These are phyloP conservation scores for Periophthalmus modestus DNA, from an alignment of 2,113 vertebrate species.

Conservation along the genomic window DNA sequence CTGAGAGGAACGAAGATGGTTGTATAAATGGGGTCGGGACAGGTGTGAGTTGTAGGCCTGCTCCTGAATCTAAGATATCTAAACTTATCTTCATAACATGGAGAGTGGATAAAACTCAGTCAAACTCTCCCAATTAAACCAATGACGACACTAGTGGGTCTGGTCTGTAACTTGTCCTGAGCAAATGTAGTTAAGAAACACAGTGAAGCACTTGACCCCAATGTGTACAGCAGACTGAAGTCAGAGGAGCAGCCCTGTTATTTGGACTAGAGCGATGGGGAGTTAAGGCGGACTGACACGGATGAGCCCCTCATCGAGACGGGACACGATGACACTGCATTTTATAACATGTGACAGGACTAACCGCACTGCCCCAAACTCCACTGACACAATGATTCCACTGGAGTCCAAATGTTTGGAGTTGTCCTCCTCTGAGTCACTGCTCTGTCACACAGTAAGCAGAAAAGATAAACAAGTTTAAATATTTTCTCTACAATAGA, in stretches of 20 bases:
- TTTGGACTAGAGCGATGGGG: neutral
- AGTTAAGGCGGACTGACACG: slow-evolving; percentile 25
- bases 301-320: slow-evolving; percentile 13
- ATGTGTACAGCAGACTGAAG: slow-evolving; percentile 10
- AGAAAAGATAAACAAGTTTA: neutral
- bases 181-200: slow-evolving; percentile 1
- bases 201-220: neutral
- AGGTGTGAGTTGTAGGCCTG: too few relatives aligned
- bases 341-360: slow-evolving; percentile 50
- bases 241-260: slow-evolving; percentile 1
- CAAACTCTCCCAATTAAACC: neutral
- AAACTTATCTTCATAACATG: too few relatives aligned
- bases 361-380: slow-evolving; percentile 38
- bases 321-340: slow-evolving; percentile 1
- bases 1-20: too few relatives aligned
- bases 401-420: slow-evolving; percentile 33
- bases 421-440: slow-evolving; percentile 12
- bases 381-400: slow-evolving; percentile 51
- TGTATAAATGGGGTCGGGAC: too few relatives aligned
- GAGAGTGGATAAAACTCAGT: neutral
- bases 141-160: neutral
- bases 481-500: neutral
- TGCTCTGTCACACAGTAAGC: slow-evolving; percentile 21
- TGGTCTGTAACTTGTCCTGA: neutral
- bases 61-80: too few relatives aligned